A percentile compares a stretch with the other conserved stretches of the same genome.
These are phyloP conservation scores for Papilio demoleus DNA, from an alignment of 2,888 invertebrate species.

Conservation along the genomic window DNA sequence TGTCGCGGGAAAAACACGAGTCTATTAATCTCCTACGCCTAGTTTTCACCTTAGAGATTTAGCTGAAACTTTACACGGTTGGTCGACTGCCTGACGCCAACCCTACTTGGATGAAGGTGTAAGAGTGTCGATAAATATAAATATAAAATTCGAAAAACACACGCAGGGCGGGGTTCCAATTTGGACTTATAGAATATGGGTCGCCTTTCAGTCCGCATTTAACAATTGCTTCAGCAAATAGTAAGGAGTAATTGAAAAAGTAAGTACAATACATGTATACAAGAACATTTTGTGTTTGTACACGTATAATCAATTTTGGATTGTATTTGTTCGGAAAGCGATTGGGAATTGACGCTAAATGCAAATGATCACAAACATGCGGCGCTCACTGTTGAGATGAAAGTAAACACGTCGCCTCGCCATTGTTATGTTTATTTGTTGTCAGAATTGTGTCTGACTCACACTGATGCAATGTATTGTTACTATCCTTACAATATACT, in stretches of 20 bases:
- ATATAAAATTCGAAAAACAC: no score
- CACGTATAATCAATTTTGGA: constrained; percentile 5
- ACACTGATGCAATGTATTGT: constrained; percentile 8
- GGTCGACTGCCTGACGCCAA: no score
- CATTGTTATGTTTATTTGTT: constrained; percentile 36
- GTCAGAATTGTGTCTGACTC: constrained; percentile 35
- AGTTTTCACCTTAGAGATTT: no score
- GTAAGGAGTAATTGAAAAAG: constrained; percentile 49
- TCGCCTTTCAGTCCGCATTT: no score
- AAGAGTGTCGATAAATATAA: no score
- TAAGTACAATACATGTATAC: constrained; percentile 19
- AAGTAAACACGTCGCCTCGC: constrained; percentile 47
- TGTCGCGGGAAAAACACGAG: no score
- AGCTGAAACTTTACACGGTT: no score
- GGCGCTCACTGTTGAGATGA: constrained; percentile 49
- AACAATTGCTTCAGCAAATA: constrained; percentile 50
- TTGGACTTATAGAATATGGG: no score
- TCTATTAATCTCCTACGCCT: no score
- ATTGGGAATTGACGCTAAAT: constrained; percentile 50
- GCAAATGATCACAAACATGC: constrained; percentile 55
- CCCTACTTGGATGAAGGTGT: no score
- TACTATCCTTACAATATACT: background rate
- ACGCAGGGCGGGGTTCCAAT: no score
- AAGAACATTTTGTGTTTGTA: background rate
- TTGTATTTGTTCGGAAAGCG: constrained; percentile 19